phyloP scores from a whole-genome alignment of 2,888 invertebrate genomes.

The Pyrocoelia pectoralis region DNA sequence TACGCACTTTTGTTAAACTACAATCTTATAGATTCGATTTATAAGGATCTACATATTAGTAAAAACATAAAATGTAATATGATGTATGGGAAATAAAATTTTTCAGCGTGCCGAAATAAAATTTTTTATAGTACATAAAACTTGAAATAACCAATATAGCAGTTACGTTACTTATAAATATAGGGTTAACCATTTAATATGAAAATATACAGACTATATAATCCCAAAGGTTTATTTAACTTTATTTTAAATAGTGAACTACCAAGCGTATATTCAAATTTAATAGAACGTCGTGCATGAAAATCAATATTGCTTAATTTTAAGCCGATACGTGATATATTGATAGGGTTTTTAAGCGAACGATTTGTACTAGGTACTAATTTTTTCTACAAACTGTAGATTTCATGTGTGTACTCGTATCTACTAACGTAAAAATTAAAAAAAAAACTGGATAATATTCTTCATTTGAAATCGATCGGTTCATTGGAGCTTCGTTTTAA shows the following conservation, averaged over 20 bases:
- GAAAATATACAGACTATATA: neutral
- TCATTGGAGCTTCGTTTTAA: no score
- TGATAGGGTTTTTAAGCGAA: no score
- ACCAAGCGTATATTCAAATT: neutral
- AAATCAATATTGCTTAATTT: neutral
- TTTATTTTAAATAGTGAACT: neutral
- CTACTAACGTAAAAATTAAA: no score
- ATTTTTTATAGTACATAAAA: slow-evolving; percentile 1
- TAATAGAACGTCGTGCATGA: neutral
- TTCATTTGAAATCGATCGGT: no score
- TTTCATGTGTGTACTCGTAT: no score
- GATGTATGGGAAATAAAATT: neutral
- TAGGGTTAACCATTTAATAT: slow-evolving; percentile 1
- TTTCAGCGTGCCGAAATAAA: neutral
- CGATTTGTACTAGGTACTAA: no score
- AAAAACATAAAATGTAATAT: neutral
- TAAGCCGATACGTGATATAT: neutral
- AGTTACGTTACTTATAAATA: neutral
- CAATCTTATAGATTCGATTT: neutral
- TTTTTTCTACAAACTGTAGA: no score
- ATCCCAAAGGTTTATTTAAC: no score
- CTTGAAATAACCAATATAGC: neutral
- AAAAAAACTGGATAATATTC: no score
- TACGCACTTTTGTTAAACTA: neutral
- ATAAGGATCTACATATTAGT: neutral